Conservation (phyloP, 2,113 vertebrate species). For the Trochalopteron elliotii region DNA sequence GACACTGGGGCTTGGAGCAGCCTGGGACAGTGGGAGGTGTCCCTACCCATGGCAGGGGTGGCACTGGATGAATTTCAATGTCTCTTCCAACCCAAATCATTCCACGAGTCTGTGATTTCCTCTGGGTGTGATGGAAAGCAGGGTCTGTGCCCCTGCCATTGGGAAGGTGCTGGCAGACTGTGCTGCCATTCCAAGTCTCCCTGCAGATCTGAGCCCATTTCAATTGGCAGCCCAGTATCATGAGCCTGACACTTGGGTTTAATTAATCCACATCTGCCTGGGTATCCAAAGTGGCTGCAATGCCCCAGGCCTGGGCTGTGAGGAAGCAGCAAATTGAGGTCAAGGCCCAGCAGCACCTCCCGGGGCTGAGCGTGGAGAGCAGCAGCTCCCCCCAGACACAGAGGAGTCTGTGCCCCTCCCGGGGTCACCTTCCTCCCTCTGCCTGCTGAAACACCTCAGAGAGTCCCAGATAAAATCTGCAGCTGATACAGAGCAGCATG, state of each 20-base stretch:
- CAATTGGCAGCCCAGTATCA: not conserved
- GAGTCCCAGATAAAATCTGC: not conserved
- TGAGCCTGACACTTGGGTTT: not conserved
- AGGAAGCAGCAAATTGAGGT: not conserved
- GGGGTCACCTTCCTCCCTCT: not conserved
- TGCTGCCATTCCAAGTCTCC: accelerated
- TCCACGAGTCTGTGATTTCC: not conserved
- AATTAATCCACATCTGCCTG: constrained; percentile 11
- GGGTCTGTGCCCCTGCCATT: not conserved
- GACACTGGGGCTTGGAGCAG: not conserved
- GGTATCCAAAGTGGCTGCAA: not conserved
- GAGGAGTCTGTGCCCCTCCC: not conserved
- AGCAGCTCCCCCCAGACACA: not conserved
- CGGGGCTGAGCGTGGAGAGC: not conserved
- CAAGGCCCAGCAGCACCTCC: not conserved
- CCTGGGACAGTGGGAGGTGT: not conserved
- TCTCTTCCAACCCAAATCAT: not conserved
- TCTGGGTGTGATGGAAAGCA: accelerated
- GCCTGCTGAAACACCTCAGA: accelerated
- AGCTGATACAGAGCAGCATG: accelerated
- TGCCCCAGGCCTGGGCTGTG: not conserved
- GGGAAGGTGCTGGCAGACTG: not conserved
- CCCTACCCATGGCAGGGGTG: not conserved
- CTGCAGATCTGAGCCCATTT: not conserved
- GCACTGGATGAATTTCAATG: accelerated